Base-by-base conservation (phyloP, 2,113 vertebrate species). In the Dipodomys ordii region DNA sequence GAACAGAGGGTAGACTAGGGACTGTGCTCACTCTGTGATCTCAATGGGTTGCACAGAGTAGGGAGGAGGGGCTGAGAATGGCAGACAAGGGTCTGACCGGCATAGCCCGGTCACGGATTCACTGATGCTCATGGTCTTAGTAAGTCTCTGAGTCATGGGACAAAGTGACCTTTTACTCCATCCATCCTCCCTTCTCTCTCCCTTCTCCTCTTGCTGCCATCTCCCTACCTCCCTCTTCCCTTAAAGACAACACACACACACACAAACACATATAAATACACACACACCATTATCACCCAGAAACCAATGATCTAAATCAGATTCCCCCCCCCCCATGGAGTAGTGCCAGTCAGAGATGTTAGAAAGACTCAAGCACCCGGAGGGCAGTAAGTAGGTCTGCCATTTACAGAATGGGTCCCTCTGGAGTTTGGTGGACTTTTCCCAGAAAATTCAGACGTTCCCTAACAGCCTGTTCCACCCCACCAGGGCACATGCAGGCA, bases 11-110 rank as follows among this genome's bases (percentile, higher is more conserved):
- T 18, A 20, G 64, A 64, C 62, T 25, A 23, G 12, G 27, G 83
- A 39, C 62, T 2, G 4, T 53, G 73, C 19, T 1, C 0, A 49
- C 49, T 12, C 23, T 0, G 2, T 46, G 57, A 23, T 18, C 62
- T 44, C 78, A 2, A 8, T 13, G 18, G 35, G 9, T 1, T 0
- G 4, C 10, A 3, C n/a, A 32, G 0, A 10, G 65, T 0, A 1
- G 39, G 0, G 2, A 23, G 28, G 9, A 20, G 7, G 11, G 1
- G 5, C 2, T 7, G 18, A 39, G 44, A 4, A 7, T 13, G 2
- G 5, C 27, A 3, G 30, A 15, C 8, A 18, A 39, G 39, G 30
- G 8, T 62, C 16, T 0, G 1, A 5, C 16, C 6, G 32, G 0
- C 28, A 62, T 28, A 25, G 64, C 9, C 82, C 22, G 5, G 64